These are phyloP conservation scores for Platichthys flesus DNA, from an alignment of 2,113 vertebrate genomes.

Conservation along the genomic window DNA sequence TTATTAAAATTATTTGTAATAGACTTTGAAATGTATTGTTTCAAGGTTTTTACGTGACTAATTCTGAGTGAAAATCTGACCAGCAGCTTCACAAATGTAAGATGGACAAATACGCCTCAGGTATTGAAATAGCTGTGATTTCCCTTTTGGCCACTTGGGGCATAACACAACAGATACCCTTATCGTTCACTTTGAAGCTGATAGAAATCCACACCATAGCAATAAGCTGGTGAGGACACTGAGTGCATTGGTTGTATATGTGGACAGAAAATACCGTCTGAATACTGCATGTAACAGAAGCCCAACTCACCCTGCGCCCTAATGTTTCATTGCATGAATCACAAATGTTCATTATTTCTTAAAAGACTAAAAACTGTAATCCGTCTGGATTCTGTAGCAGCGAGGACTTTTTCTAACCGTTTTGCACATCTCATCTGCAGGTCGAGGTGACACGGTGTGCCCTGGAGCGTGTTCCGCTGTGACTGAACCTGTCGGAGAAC, in stretches of 20 bases:
- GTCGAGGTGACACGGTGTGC: slow-evolving; percentile 45
- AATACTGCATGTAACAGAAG: no score
- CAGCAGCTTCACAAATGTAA: no score
- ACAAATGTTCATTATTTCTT: slow-evolving; percentile 11
- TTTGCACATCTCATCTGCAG: slow-evolving; percentile 46
- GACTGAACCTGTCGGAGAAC: slow-evolving; percentile 32
- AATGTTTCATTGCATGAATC: background rate
- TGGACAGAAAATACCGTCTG: no score
- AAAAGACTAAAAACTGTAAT: slow-evolving; percentile 1
- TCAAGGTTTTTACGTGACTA: no score
- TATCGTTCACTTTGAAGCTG: background rate
- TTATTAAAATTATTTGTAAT: no score
- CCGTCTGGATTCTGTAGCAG: background rate
- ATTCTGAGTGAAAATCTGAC: no score
- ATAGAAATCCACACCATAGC: background rate
- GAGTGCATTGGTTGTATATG: no score
- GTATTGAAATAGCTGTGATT: no score
- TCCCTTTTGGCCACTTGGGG: background rate
- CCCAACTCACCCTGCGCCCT: background rate
- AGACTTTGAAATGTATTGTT: no score
- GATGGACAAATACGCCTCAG: no score
- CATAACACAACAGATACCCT: background rate
- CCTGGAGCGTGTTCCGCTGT: slow-evolving; percentile 14
- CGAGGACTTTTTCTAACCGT: slow-evolving; percentile 8
- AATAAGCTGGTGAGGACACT: no score